Evolutionary conservation across 1,140 invertebrate species (phyloP).

Genomic region (Aphaenogaster rudis): DNA sequence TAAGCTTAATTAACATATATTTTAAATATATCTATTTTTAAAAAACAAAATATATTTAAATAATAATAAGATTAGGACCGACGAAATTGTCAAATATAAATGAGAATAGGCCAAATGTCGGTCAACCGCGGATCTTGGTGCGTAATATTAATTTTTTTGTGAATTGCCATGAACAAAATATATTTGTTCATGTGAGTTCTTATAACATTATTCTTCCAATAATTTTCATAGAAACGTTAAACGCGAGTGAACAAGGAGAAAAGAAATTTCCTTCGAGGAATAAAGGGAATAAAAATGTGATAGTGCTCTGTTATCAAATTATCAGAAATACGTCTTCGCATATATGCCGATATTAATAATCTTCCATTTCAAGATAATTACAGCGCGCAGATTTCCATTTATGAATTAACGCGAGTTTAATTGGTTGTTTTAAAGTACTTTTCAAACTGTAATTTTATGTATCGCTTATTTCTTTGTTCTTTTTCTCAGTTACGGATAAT

Average conservation of each 20-base stretch:
- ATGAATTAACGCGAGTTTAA: neutral
- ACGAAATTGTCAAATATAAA: too few relatives aligned
- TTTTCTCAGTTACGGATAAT: neutral
- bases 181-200: neutral
- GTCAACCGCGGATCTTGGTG: too few relatives aligned
- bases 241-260: too few relatives aligned
- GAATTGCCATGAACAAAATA: neutral
- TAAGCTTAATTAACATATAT: neutral
- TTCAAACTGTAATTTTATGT: neutral
- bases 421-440: neutral
- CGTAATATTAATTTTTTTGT: too few relatives aligned
- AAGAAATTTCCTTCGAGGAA: neutral
- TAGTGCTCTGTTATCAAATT: conserved; percentile 10
- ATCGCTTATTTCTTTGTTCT: neutral
- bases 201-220: neutral
- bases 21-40: neutral
- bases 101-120: too few relatives aligned
- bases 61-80: too few relatives aligned
- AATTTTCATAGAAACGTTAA: conserved; percentile 5
- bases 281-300: neutral
- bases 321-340: neutral
- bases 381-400: neutral
- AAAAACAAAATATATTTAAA: neutral
- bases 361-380: neutral
- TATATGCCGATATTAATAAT: neutral